phyloP scores from a whole-genome alignment of 2,888 invertebrate genomes.

The Salpingus planirostris region DNA sequence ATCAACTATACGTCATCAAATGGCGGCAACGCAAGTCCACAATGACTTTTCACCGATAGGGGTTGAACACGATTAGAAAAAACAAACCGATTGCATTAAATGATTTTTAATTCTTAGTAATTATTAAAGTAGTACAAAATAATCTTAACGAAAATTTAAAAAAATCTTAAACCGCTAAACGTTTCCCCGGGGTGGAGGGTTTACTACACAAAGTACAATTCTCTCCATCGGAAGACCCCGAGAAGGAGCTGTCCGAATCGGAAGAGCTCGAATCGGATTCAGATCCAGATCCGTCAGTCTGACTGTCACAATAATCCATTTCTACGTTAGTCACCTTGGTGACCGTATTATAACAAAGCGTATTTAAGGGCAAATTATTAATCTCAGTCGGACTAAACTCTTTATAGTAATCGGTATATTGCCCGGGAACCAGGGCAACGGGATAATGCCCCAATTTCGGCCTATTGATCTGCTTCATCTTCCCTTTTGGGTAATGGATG shows the following conservation, averaged over 20 bases:
- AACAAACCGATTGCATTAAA: too few relatives aligned
- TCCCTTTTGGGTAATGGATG: conserved; percentile 64
- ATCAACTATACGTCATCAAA: too few relatives aligned
- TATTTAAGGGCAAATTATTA: conserved; percentile 87
- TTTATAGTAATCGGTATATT: conserved; percentile 82
- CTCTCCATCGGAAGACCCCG: conserved; percentile 22
- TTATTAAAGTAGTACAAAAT: too few relatives aligned
- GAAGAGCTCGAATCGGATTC: conserved; percentile 45
- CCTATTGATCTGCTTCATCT: conserved; percentile 38
- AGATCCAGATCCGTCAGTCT: conserved; percentile 45
- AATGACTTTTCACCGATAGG: too few relatives aligned
- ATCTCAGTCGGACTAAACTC: conserved; percentile 74
- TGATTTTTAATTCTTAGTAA: too few relatives aligned
- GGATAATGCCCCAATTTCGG: conserved; percentile 69
- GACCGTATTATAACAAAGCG: conserved; percentile 63
- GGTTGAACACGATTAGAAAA: too few relatives aligned
- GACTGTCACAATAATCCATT: conserved; percentile 44
- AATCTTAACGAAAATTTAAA: too few relatives aligned
- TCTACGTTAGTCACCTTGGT: conserved; percentile 44
- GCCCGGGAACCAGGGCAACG: conserved; percentile 90
- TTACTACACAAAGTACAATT: conserved; percentile 18
- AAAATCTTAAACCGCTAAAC: too few relatives aligned
- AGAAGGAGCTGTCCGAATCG: conserved; percentile 34
- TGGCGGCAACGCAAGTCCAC: too few relatives aligned
- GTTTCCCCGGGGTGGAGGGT: too few relatives aligned